Conservation (phyloP, 2,797 vertebrate species). For the Syncerus caffer region DNA sequence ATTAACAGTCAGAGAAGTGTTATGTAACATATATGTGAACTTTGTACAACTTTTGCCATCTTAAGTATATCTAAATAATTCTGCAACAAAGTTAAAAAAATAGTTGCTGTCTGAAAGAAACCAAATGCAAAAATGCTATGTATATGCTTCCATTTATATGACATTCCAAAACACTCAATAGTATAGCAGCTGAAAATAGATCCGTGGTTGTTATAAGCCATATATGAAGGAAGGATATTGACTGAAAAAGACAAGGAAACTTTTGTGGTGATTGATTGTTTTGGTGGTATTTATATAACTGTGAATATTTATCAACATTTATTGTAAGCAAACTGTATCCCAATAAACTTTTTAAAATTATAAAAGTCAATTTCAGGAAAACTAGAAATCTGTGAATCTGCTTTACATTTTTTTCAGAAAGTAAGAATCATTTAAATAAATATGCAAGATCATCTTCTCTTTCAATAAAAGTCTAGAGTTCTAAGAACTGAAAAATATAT, state of each 20-base stretch:
- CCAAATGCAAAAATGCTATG: neutral
- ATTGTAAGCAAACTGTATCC: neutral
- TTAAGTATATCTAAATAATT: neutral
- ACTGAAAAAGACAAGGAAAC: neutral
- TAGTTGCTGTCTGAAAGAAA: neutral
- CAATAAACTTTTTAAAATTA: neutral
- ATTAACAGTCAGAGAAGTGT: neutral
- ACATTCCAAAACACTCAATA: neutral
- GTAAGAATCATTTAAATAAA: neutral
- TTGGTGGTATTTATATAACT: neutral
- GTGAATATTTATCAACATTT: neutral
- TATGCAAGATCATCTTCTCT: neutral
- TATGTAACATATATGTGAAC: neutral
- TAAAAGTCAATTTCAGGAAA: neutral
- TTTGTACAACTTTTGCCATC: neutral
- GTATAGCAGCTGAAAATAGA: neutral
- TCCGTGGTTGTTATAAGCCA: neutral
- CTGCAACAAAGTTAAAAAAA: neutral
- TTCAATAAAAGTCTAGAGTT: neutral
- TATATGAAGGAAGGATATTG: neutral
- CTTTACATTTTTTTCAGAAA: neutral
- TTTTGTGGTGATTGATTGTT: neutral
- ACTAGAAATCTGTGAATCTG: neutral
- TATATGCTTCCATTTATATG: neutral
- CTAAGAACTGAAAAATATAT: neutral